phyloP scores from a whole-genome alignment of 2,888 invertebrate genomes.

The Oligia fasciuncula region DNA sequence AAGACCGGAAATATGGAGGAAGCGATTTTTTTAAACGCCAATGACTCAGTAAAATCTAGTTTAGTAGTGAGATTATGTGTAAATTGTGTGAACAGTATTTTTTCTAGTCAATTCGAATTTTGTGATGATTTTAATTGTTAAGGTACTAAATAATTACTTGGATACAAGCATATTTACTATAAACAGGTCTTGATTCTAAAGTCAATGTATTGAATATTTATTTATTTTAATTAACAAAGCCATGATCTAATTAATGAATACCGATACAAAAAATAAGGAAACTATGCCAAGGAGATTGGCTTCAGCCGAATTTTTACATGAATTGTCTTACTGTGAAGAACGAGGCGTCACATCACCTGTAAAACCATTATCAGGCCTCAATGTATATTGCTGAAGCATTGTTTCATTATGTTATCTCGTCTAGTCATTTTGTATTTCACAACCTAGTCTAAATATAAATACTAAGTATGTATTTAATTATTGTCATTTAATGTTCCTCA shows the following conservation, averaged over 20 bases:
- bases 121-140: constrained; percentile 10
- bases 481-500: constrained; percentile 52
- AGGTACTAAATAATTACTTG: neutral
- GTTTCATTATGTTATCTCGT: constrained; percentile 26
- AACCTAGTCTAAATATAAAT: constrained; percentile 30
- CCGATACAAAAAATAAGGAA: constrained; percentile 38
- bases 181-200: constrained; percentile 35
- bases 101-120: constrained; percentile 47
- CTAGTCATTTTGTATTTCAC: constrained; percentile 44
- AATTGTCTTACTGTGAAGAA: constrained; percentile 30
- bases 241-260: constrained; percentile 33
- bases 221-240: constrained; percentile 35
- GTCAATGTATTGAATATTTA: constrained; percentile 27
- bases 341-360: constrained; percentile 1
- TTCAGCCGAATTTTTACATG: constrained; percentile 19
- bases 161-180: constrained; percentile 2
- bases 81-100: constrained; percentile 37
- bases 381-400: constrained; percentile 29
- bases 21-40: constrained; percentile 63
- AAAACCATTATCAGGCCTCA: constrained; percentile 14
- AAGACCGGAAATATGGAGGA: constrained; percentile 70
- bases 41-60: constrained; percentile 63
- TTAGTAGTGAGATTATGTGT: constrained; percentile 52
- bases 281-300: constrained; percentile 35
- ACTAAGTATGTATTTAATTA: constrained; percentile 44